Base-by-base conservation (phyloP, 2,113 vertebrate species). In the Callorhinus ursinus region DNA sequence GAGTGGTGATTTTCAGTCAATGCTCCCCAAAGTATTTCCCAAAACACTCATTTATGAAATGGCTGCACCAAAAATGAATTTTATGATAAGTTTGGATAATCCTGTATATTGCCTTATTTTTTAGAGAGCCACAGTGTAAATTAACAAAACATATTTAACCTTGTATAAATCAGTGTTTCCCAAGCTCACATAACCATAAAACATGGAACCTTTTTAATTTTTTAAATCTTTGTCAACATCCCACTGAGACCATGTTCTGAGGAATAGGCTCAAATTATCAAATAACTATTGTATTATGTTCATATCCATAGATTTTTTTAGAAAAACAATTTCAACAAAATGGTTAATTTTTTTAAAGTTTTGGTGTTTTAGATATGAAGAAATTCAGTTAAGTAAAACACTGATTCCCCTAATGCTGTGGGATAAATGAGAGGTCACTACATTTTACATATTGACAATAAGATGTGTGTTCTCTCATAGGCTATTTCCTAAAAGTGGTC, bases 311-410 rank as follows among this genome's bases (percentile, higher is more conserved):
- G 21, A 69, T 95, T 31, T 87, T 24, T 28, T 31, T 7, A 72
- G 28, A 91, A 81, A 90, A 96, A 72, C 5, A 85, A 74, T 92
- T 85, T 91, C 9, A 57, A 24, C 90, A 74, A 83, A 46, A 63
- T 28, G 3, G 4, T 28, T 49, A 21, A 22, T 51, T 16, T 55
- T 88, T 71, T 82, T 57, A n/a, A 57, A 82, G 28, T 65, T 76
- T 92, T 86, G 28, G 10, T 95, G 39, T 51, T 95, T 90, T 36
- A 18, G 31, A 86, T 55, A 51, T 1, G 19, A 91, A 53, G 11
- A 83, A 91, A 36, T 79, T 84, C 46, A 57, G 4, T 42, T 88
- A n/a, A 46, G 10, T 80, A 9, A 36, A 84, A 74, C 2, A 82
- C 5, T 26, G 28, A 21, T 31, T 72, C 15, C 2, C 26, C 42